Conservation (phyloP, 1,140 invertebrate genomes). For the Mercenaria mercenaria region DNA sequence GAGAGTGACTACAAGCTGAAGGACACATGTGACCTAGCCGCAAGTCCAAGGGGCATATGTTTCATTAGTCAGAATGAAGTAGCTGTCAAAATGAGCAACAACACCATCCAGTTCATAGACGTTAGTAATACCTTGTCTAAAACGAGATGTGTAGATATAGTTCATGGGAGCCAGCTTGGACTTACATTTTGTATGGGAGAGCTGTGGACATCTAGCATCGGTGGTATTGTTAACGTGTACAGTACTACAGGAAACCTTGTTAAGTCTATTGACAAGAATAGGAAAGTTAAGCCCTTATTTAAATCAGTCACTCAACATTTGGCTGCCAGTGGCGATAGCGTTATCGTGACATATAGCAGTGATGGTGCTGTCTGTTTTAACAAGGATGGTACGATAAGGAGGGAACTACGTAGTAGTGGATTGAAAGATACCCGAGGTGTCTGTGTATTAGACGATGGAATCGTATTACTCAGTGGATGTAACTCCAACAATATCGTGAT, state of each 20-base stretch:
- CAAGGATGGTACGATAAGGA: background rate
- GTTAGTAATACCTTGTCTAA: background rate
- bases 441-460: background rate
- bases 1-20: background rate
- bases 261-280: background rate
- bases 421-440: background rate
- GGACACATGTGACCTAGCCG: background rate
- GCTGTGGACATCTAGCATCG: background rate
- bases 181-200: background rate
- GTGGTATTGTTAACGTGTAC: background rate
- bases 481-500: too few relatives aligned
- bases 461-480: background rate
- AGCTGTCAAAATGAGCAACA: background rate
- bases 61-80: background rate
- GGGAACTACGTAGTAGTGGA: background rate
- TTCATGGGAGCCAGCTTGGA: background rate
- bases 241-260: background rate
- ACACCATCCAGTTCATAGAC: background rate
- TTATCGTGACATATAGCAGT: background rate
- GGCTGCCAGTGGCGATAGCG: background rate
- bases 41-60: background rate
- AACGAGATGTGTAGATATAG: background rate
- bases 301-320: background rate
- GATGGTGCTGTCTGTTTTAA: background rate
- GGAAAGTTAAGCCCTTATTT: background rate